Conservation (phyloP, 64 coral and sea anemone genomes). For the Montipora cactus region DNA sequence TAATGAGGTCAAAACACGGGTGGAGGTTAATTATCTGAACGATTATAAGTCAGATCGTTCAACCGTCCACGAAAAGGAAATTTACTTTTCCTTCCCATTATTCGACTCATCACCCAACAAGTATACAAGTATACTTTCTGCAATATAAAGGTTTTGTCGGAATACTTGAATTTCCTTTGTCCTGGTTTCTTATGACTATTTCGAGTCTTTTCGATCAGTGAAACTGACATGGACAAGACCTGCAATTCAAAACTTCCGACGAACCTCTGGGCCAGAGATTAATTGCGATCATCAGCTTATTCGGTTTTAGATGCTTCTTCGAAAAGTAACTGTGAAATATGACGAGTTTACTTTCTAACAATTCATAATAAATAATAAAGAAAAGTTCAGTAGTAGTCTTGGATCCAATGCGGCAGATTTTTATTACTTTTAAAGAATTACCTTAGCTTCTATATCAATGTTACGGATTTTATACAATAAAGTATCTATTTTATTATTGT, state of each 20-base stretch:
- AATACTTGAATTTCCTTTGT: background rate
- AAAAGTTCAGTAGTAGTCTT: background rate
- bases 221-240: too few relatives aligned
- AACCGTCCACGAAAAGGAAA: background rate
- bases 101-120: too few relatives aligned
- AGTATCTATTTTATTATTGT: too few relatives aligned
- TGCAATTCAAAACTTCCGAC: too few relatives aligned
- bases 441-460: too few relatives aligned
- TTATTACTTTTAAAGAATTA: too few relatives aligned
- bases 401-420: too few relatives aligned
- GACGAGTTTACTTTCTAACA: background rate
- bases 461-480: too few relatives aligned
- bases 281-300: too few relatives aligned
- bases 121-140: background rate
- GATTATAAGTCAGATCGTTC: background rate
- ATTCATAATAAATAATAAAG: background rate
- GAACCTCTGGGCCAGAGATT: too few relatives aligned
- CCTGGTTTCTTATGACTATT: background rate
- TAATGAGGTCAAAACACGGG: conserved; percentile 24
- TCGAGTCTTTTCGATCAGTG: background rate
- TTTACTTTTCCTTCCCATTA: background rate
- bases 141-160: background rate
- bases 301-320: background rate
- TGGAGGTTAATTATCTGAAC: conserved; percentile 3
- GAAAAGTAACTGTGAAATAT: background rate